phyloP scores from a whole-genome alignment of 35 echinoderm and acorn worm species.

The Holothuria glaberrima region DNA sequence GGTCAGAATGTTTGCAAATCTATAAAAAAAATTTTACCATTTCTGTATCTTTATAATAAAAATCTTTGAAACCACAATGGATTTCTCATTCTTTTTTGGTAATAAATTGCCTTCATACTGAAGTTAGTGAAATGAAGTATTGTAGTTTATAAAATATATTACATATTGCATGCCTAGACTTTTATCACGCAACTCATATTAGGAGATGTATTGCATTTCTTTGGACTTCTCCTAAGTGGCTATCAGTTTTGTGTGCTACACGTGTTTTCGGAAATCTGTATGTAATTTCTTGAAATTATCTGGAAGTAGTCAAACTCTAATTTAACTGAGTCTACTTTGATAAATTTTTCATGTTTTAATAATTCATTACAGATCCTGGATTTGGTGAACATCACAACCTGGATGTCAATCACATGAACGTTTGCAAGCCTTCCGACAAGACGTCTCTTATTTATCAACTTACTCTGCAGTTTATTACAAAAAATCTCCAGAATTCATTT shows the following conservation, averaged over 20 bases:
- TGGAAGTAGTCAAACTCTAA: not conserved
- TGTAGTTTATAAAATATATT: no score
- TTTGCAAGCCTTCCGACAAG: constrained; percentile 79
- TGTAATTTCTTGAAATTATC: not conserved
- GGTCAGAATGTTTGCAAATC: no score
- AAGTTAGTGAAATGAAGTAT: no score
- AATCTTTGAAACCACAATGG: no score
- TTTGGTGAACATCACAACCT: constrained; percentile 84
- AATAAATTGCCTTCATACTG: not conserved
- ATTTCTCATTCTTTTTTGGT: not conserved
- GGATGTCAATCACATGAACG: constrained; percentile 79
- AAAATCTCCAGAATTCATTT: constrained; percentile 61
- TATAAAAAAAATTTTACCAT: not conserved
- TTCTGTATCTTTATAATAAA: not conserved
- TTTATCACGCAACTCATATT: no score
- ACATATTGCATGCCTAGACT: not conserved
- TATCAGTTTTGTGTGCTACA: not conserved
- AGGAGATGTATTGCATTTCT: no score
- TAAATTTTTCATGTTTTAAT: not conserved
- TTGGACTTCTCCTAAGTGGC: no score
- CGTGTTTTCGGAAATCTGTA: not conserved
- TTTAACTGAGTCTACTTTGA: not conserved
- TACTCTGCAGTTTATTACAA: constrained; percentile 66
- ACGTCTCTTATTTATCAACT: constrained; percentile 83
- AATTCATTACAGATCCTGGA: constrained; percentile 82